Conservation (phyloP, 2,113 vertebrate genomes). For the Serranochromis macrocephalus region DNA sequence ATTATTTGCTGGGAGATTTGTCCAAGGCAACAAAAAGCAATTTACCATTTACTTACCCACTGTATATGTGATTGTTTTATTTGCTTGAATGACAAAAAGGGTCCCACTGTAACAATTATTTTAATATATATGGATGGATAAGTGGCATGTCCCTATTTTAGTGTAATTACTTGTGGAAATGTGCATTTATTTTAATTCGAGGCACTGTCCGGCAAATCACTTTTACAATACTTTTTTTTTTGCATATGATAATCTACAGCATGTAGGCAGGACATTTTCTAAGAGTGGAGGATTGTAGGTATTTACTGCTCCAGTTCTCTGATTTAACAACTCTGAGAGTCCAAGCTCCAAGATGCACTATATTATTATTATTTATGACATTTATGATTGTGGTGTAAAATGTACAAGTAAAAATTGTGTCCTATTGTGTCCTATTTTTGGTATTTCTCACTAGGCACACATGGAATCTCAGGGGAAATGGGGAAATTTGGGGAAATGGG, state of each 20-base stretch:
- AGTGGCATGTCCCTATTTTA: not conserved
- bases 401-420: not conserved
- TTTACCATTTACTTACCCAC: conserved; percentile 1
- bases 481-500: not conserved
- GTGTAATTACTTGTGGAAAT: not conserved
- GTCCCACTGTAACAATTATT: not conserved
- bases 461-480: not conserved
- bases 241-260: not conserved
- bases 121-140: not conserved
- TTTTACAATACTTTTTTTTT: not conserved
- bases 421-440: not conserved
- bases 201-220: not conserved
- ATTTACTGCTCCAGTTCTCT: not conserved
- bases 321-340: not conserved
- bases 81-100: not conserved
- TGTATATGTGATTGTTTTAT: not conserved
- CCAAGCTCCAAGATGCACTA: not conserved
- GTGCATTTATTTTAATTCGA: not conserved
- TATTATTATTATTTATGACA: not conserved
- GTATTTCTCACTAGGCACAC: not conserved
- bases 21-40: conserved; percentile 4
- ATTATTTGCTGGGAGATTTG: conserved; percentile 9
- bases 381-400: not conserved
- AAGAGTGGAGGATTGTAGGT: not conserved
- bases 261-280: not conserved